These are phyloP conservation scores for Nothocercus nigrocapillus DNA, from an alignment of 2,113 vertebrate species.

Conservation along the genomic window DNA sequence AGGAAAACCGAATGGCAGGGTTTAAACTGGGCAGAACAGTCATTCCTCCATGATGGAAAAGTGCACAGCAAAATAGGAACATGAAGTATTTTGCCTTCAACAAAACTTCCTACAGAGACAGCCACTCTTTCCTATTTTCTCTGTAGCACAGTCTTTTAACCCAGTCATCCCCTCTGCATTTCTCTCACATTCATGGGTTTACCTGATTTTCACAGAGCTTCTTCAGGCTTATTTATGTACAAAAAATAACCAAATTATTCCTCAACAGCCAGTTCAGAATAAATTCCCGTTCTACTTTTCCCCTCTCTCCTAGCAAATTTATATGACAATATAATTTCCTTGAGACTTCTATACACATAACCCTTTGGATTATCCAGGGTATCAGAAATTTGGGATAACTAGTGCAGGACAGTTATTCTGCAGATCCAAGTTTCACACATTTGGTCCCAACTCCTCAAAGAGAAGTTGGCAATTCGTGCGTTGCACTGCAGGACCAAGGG, in stretches of 20 bases:
- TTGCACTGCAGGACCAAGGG: neutral
- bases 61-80: constrained; percentile 39
- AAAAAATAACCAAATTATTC: neutral
- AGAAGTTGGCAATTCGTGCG: constrained; percentile 23
- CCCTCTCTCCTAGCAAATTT: neutral
- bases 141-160: constrained; percentile 18
- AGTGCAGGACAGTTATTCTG: neutral
- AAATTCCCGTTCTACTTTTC: neutral
- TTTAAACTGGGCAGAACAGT: constrained; percentile 16
- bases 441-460: neutral
- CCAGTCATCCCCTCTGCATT: neutral
- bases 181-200: neutral
- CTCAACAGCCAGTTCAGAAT: neutral
- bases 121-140: constrained; percentile 52
- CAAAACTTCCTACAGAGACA: constrained; percentile 22
- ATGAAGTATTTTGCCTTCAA: constrained; percentile 43
- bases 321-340: neutral
- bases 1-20: neutral
- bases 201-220: neutral
- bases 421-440: neutral
- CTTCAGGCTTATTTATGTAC: neutral
- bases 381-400: neutral
- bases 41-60: neutral
- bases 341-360: neutral
- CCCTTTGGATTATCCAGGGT: neutral